phyloP scores from a whole-genome alignment of 2,797 vertebrate species.

The Phrynocephalus forsythii region DNA sequence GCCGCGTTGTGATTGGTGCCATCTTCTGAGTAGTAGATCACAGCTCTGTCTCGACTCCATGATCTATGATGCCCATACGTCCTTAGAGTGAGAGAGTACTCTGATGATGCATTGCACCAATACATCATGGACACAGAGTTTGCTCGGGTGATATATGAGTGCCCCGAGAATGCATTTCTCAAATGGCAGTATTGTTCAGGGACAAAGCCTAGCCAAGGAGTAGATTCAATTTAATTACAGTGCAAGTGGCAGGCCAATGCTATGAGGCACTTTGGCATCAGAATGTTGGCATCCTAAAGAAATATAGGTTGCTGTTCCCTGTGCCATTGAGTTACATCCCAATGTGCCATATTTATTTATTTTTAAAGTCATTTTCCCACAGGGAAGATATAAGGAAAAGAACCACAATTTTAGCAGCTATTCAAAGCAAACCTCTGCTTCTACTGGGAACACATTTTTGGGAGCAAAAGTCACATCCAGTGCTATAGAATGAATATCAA shows the following conservation, averaged over 20 bases:
- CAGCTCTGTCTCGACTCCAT: slow-evolving; percentile 66
- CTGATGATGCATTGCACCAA: slow-evolving; percentile 73
- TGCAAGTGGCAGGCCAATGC: slow-evolving; percentile 53
- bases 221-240: slow-evolving; percentile 82
- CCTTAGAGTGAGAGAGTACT: slow-evolving; percentile 69
- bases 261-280: slow-evolving; percentile 66
- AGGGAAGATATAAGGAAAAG: not conserved
- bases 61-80: slow-evolving; percentile 80
- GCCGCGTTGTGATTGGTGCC: slow-evolving; percentile 59
- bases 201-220: slow-evolving; percentile 78
- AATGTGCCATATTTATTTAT: slow-evolving; percentile 51
- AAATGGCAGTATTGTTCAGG: slow-evolving; percentile 69
- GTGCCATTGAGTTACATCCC: slow-evolving; percentile 44
- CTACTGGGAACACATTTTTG: not conserved
- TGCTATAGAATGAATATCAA: rapidly evolving
- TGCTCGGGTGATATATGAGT: slow-evolving; percentile 76
- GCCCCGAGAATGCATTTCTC: slow-evolving; percentile 78
- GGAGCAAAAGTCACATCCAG: not conserved
- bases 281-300: slow-evolving; percentile 65
- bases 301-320: slow-evolving; percentile 62
- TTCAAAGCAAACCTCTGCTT: not conserved
- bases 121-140: slow-evolving; percentile 72
- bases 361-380: slow-evolving; percentile 38
- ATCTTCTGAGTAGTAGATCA: slow-evolving; percentile 74
- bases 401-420: slow-evolving; percentile 21